Base-by-base conservation (phyloP, 2,888 invertebrate genomes). In the Iselma pallidipennis region DNA sequence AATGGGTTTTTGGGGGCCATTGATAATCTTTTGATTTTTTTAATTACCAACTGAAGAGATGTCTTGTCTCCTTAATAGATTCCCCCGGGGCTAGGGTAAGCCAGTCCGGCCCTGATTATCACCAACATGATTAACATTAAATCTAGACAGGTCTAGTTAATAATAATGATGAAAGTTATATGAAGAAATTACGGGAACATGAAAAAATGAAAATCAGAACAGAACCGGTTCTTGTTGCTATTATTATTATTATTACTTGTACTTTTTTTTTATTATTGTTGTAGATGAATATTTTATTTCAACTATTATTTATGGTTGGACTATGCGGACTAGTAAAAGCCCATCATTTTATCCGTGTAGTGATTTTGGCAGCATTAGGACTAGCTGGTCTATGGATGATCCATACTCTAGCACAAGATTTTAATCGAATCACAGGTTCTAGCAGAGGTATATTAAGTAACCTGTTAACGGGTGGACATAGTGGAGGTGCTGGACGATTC, bases 381-480 rank as follows among this genome's bases (percentile, higher is more conserved):
- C 72, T 84, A 55, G 80, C 79, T 12, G 83, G 83, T 10, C 67
- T 84, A 64, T 84, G 82, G 80, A 79, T 83, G 80, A 70, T 83
- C 31, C 83, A 83, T 57, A 77, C 77, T 42, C 71, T 83, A 37
- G 83, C 82, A 2, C 79, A 81, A 68, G 83, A 83, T 69, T 83
- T 79, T 69, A 77, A 76, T 63, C 77, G 76, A 60, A 81, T 82
- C n/a, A 12, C 21, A 6, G 51, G 54, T n/a, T 28, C 28, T 28
- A 7, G 28, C 28, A n/a, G n/a, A n/a, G n/a, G n/a, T n/a, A n/a
- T n/a, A n/a, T n/a, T n/a, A n/a, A n/a, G n/a, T 28, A 28, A 9
- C 1, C 9, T 28, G 9, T 28, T 9, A 28, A 7, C 42, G 7
- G 59, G 57, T 37, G 55, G 57, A 1, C 26, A 52, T 31, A 61